These are phyloP conservation scores for Takifugu ocellatus DNA, from an alignment of 2,797 vertebrate genomes.

Conservation along the genomic window DNA sequence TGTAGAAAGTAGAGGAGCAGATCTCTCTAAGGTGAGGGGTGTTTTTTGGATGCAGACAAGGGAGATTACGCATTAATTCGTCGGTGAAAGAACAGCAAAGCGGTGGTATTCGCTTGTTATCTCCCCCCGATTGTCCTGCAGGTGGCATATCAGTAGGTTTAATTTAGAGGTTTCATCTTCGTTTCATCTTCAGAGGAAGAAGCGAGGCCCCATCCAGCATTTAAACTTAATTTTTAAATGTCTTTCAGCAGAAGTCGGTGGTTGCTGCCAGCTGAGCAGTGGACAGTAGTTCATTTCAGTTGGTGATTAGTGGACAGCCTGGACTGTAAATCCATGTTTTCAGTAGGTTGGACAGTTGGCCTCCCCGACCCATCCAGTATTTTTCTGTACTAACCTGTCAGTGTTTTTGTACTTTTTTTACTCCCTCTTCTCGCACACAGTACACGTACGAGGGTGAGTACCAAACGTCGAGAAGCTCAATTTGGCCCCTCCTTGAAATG, in stretches of 20 bases:
- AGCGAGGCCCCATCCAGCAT: constrained; percentile 32
- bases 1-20: not conserved
- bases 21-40: constrained; percentile 12
- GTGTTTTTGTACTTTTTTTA: constrained; percentile 74
- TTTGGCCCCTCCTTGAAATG: constrained; percentile 10
- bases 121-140: constrained; percentile 19
- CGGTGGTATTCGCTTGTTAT: constrained; percentile 8
- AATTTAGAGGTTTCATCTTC: constrained; percentile 5
- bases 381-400: constrained; percentile 47
- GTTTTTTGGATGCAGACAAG: not conserved
- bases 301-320: constrained; percentile 29
- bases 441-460: constrained; percentile 30
- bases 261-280: constrained; percentile 33
- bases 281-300: constrained; percentile 37
- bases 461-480: constrained; percentile 51
- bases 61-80: constrained; percentile 7
- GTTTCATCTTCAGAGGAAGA: constrained; percentile 1
- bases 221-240: constrained; percentile 30
- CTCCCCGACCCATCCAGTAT: constrained; percentile 27
- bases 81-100: constrained; percentile 3
- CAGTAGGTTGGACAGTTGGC: constrained; percentile 38
- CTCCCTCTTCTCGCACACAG: constrained; percentile 50
- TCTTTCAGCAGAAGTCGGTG: constrained; percentile 48
- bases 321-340: constrained; percentile 44
- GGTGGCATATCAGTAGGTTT: constrained; percentile 56